Evolutionary conservation across 1,140 invertebrate genomes (phyloP), one percentile per base, ranked within the genome.

Genomic region (Bombus ignitus): DNA sequence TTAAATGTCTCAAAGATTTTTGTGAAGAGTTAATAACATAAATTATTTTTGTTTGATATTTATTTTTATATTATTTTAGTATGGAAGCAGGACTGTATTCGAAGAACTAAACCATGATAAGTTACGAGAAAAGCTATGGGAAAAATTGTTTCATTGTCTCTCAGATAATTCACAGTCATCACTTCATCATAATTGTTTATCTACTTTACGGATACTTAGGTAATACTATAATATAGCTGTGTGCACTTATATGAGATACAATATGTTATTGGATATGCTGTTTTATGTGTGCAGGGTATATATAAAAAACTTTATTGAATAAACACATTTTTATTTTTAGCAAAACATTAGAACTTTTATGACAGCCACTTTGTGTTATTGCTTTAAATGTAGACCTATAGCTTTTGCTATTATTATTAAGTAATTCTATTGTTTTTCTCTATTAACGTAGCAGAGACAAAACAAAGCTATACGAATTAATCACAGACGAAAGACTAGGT

Each of bases 361-460:
- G 32, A 53, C n/a, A 37, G 59, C 32, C 35, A 44, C 59, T 76
- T 77, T 59, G 10, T 73, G 74, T 39, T 42, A 74, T 68, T 68
- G 13, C 32, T 75, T 75, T 47, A 35, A 25, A 75, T 28, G 22
- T 75, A 82, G 37, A 15, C 32, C 37, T 81, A 53, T 53, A 73
- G 4, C 39, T 35, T 70, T 68, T 74, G 35, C 59, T 57, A 39
- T 35, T 68, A 70, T 57, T 25, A 3, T 68, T 53, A 76, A 76
- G 59, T 83, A 79, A 72, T 80, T 47, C 13, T 59, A 13, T 78
- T 72, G 6, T 84, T 79, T 42, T 47, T 84, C 39, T 79, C 25
- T 10, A 47, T 72, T 84, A 62, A 71, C 66, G 70, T 89, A 98
- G 97, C 88, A 96, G 98, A 59, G 98, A 98, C 87, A 98, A 98